Evolutionary conservation across 2,797 vertebrate species (phyloP).

Genomic region (Leptoclinus maculatus): DNA sequence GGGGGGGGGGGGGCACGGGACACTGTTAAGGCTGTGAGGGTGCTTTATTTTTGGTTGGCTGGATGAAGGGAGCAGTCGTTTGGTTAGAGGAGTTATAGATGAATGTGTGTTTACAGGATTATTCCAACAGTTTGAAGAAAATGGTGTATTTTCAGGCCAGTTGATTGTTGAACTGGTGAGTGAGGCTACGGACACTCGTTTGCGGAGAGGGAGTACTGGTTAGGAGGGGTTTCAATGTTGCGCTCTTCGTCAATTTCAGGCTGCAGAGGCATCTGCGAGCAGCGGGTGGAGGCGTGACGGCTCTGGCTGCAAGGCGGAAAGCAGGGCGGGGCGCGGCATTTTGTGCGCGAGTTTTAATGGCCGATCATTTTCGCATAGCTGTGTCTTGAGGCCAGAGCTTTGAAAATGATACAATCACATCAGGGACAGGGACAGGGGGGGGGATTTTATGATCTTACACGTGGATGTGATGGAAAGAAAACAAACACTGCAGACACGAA

Average conservation of each 20-base stretch:
- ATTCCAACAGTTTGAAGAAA: conserved; percentile 34
- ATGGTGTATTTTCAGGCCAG: conserved; percentile 35
- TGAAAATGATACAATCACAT: conserved; percentile 41
- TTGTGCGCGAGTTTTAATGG: conserved; percentile 35
- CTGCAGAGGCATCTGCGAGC: conserved; percentile 56
- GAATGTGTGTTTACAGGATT: conserved; percentile 24
- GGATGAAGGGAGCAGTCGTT: conserved; percentile 41
- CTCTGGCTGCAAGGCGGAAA: conserved; percentile 47
- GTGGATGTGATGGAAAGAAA: conserved; percentile 24
- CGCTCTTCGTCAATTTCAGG: conserved; percentile 48
- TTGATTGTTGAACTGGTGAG: conserved; percentile 24
- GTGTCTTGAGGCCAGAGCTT: conserved; percentile 42
- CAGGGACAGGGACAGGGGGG: conserved; percentile 1
- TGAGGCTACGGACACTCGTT: conserved; percentile 31
- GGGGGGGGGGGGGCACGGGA: conserved; percentile 77
- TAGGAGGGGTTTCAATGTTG: conserved; percentile 23
- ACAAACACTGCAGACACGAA: conserved; percentile 12
- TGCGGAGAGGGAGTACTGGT: conserved; percentile 28
- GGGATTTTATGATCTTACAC: conserved; percentile 30
- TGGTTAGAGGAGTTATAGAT: conserved; percentile 52
- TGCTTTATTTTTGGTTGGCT: conserved; percentile 38
- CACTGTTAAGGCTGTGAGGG: conserved; percentile 69
- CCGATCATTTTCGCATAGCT: conserved; percentile 35
- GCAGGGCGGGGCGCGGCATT: conserved; percentile 21
- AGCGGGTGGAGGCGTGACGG: conserved; percentile 47